Base-by-base conservation (phyloP, 2,797 vertebrate genomes). In the Numenius phaeopus region DNA sequence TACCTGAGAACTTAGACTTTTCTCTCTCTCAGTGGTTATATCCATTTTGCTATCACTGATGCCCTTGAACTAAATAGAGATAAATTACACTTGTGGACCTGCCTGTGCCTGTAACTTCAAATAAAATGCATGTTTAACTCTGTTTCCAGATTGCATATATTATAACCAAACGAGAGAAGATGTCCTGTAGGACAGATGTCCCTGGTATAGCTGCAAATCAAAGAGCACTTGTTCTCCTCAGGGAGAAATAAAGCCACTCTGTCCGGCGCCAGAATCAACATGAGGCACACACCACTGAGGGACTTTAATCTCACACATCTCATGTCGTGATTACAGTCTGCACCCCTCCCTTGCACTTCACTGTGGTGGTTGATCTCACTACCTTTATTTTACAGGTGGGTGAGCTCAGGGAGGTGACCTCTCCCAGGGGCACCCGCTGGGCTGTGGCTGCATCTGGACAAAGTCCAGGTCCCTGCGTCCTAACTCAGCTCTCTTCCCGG, bases 311-410 rank as follows among this genome's bases (percentile, higher is more conserved):
- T 10, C 9, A 4, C 8, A 1, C 3, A 1, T 66, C 7, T 87
- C 18, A 1, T 24, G 27, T 42, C 1, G 0, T 50, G 59, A 20
- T 64, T 29, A 8, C 15, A 1, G 14, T 39, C 52, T 78, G 55
- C 23, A 17, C 14, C 26, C 7, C 9, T 76, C n/a, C 10, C 5
- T 20, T 11, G 9, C 1, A 0, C 46, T 65, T 44, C 44, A 6
- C 29, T 6, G 4, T 42, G 62, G 49, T 49, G 61, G 20, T 23
- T 75, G 69, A 26, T 20, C n/a, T 80, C 7, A 0, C 15, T 47
- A 1, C 19, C 27, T 91, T 59, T 34, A n/a, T 77, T 67, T 57
- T 50, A 30, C 23, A 42, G 8, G 9, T 70, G 47, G 24, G 20
- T 1, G 8, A 90, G 54, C 40, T 57, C 0, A 1, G 44, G 32